Evolutionary conservation across 2,888 invertebrate species (phyloP).

Genomic region (Cyaniris semiargus): DNA sequence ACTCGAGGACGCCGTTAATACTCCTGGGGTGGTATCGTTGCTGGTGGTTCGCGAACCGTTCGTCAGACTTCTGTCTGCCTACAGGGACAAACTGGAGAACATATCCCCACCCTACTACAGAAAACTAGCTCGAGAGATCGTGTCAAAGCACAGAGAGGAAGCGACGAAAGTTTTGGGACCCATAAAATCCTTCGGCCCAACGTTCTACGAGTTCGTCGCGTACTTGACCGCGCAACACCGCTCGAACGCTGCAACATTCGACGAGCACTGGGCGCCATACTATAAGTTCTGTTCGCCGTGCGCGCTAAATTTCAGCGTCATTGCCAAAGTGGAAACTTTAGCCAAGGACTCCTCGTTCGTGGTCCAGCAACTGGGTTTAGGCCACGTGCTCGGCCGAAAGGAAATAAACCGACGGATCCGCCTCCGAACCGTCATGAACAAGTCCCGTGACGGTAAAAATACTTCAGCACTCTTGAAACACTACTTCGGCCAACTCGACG

Average conservation of each 20-base stretch:
- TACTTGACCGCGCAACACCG: conserved; percentile 83
- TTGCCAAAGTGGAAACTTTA: conserved; percentile 83
- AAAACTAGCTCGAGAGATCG: conserved; percentile 83
- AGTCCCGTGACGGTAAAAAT: conserved; percentile 75
- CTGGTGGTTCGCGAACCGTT: conserved; percentile 87
- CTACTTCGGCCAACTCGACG: conserved; percentile 81
- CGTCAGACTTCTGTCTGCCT: conserved; percentile 85
- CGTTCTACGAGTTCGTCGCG: conserved; percentile 86
- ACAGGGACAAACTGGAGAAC: conserved; percentile 87
- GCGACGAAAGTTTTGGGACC: conserved; percentile 57
- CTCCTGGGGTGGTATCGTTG: conserved; percentile 83
- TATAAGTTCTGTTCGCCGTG: conserved; percentile 84
- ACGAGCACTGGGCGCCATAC: conserved; percentile 85
- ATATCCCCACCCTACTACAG: conserved; percentile 85
- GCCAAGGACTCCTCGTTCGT: conserved; percentile 81
- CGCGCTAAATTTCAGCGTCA: conserved; percentile 82
- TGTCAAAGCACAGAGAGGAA: conserved; percentile 79
- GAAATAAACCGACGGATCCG: conserved; percentile 72
- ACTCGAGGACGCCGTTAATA: conserved; percentile 78
- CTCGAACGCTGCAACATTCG: conserved; percentile 71
- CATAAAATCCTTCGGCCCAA: conserved; percentile 76
- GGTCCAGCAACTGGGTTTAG: conserved; percentile 80
- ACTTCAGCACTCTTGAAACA: conserved; percentile 67
- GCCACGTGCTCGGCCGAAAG: conserved; percentile 73
- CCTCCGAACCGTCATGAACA: conserved; percentile 77